Conservation (phyloP, 2,113 vertebrate species). For the Passerina amoena region DNA sequence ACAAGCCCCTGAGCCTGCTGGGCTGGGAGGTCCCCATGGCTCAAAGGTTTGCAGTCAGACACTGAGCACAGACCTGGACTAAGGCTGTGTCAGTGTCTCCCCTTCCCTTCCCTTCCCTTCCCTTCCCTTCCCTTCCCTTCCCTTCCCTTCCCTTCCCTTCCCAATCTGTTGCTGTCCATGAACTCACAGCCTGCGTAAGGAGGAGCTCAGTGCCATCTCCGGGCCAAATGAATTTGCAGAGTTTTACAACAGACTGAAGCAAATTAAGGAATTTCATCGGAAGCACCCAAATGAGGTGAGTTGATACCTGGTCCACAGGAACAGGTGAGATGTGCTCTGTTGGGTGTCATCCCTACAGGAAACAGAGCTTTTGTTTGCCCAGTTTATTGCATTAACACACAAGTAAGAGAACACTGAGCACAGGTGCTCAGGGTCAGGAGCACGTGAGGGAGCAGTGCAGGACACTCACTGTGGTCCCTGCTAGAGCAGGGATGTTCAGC, state of each 20-base stretch:
- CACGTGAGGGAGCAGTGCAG: neutral
- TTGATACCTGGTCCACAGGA: accelerated
- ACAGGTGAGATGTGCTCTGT: neutral
- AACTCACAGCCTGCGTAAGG: conserved; percentile 83
- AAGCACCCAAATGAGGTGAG: conserved; percentile 96
- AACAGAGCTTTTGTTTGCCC: neutral
- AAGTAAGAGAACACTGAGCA: neutral
- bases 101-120: neutral
- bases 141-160: neutral
- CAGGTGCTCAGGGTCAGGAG: neutral
- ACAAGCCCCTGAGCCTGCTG: accelerated
- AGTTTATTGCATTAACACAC: neutral
- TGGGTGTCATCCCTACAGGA: neutral
- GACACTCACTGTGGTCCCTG: neutral
- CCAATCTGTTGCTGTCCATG: neutral
- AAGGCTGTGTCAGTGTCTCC: accelerated
- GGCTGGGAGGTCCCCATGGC: accelerated
- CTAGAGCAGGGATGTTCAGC: neutral
- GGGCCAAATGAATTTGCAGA: conserved; percentile 97
- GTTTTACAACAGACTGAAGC: conserved; percentile 96
- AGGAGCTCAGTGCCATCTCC: conserved; percentile 94
- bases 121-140: neutral
- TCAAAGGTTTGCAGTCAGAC: neutral
- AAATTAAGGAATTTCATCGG: conserved; percentile 97
- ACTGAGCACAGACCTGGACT: neutral